Evolutionary conservation across 2,797 vertebrate species (phyloP), one percentile per base, ranked within the genome.

Genomic region (Mallotus villosus): DNA sequence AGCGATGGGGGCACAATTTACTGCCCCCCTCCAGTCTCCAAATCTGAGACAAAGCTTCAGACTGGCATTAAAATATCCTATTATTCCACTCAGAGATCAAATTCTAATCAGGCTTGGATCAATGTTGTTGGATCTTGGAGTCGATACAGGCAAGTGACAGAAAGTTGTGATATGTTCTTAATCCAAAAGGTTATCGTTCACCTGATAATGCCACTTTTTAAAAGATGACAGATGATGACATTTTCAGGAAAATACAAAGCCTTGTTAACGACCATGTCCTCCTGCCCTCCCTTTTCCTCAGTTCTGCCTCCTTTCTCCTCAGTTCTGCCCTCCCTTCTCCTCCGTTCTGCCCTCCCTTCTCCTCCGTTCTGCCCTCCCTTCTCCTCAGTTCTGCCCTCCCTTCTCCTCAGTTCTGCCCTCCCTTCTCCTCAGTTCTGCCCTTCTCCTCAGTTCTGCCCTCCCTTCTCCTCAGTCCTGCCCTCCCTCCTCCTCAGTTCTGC

Each of bases 181-280:
- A n/a, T 46, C 41, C 41, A 65, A 65, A 24, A 65, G 37, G 37
- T 21, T 41, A 65, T n/a, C 17, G 32, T 64, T 64, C 17, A 21
- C 12, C 37, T 65, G 51, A 49, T 65, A 49, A 65, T 37, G 41
- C 4, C 37, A 27, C 41, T 65, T 21, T 22, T 41, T 65, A 9
- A 12, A 25, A 24, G 37, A 65, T 24, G 3, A 12, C 24, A 46
- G 22, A 16, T n/a, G 21, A 16, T 65, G 14, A 65, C 51, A 58
- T 64, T 72, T 63, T 57, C 62, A 58, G 19, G 41, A 46, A 34
- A 46, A 53, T 46, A 19, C 51, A 27, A 57, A 66, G 63, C 53
- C 71, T 8, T 27, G 57, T 63, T 55, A 41, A 65, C 16, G 3
- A 65, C n/a, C 4, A 41, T 65, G 22, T 22, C 4, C 5, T 55